Base-by-base conservation (phyloP, 2,888 invertebrate genomes). In the Agrilus cyanescens region DNA sequence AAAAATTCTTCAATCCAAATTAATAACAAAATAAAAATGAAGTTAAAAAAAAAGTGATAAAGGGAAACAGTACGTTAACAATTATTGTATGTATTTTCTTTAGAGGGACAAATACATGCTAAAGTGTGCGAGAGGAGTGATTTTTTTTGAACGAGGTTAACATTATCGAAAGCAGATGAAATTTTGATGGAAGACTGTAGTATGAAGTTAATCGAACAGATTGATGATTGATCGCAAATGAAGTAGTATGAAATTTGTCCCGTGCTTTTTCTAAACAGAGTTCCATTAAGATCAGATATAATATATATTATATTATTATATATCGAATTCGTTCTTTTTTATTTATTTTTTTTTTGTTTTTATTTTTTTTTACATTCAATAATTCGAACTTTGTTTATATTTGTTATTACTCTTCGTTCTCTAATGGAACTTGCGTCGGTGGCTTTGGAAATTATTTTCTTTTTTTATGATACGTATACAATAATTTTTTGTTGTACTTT, bases 181-280 rank as follows among this genome's bases (percentile, higher is more conserved):
- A 38, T 37, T 37, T 29, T 45, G 40, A 38, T 46, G 47, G 32
- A 41, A 46, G 48, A 44, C 41, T 37, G 45, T 37, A 37, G 50
- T 49, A 43, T 43, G 53, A 51, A 46, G 31, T 32, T 32, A 6
- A 29, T 44, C 29, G 12, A 16, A 29, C 29, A 43, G 13, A 14
- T 34, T n/a, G 18, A 13, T 38, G 29, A 40, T 20, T 25, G 25
- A 25, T 10, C 8, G 25, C 25, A 25, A 41, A 40, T 60, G 60
- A 51, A 58, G 60, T 61, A 63, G 63, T 61, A 59, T 58, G 54
- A 50, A 54, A 57, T 64, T 65, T 63, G 63, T 57, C 62, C 58
- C 60, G 55, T 51, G 52, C 49, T 55, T 57, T 54, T 53, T 53
- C 25, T 25, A 53, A 55, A 54, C 50, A 52, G 45, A 58, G 57